Percentiles rank a stretch among this genome's conserved stretches.
Evolutionary conservation across 2,888 invertebrate species (phyloP).

Genomic region (Hyposoter didymator): DNA sequence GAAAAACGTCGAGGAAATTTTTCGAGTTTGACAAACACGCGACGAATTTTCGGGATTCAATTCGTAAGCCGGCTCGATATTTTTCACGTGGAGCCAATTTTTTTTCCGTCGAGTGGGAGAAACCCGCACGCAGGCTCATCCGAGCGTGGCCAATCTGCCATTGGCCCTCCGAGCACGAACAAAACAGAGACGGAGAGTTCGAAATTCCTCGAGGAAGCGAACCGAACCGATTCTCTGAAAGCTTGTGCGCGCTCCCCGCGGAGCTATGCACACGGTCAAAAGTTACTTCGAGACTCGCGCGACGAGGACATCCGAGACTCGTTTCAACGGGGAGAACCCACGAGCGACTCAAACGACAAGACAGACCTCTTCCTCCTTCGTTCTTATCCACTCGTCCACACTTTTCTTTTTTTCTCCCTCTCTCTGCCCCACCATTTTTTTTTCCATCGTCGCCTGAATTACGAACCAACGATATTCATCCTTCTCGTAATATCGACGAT

Average conservation of each 20-base stretch:
- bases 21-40: neutral
- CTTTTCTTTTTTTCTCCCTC: slow-evolving; percentile 1
- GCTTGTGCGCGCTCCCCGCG: slow-evolving; percentile 12
- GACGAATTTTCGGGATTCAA: neutral
- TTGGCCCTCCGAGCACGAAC: slow-evolving; percentile 28
- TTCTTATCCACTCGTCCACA: slow-evolving; percentile 3
- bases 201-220: slow-evolving; percentile 15
- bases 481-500: slow-evolving; percentile 31
- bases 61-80: slow-evolving; percentile 65
- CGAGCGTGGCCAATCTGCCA: slow-evolving; percentile 26
- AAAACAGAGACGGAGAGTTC: slow-evolving; percentile 7
- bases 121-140: slow-evolving; percentile 42
- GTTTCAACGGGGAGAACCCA: slow-evolving; percentile 17
- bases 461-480: slow-evolving; percentile 43
- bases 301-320: slow-evolving; percentile 45
- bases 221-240: slow-evolving; percentile 23
- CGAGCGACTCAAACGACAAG: slow-evolving; percentile 17
- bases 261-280: slow-evolving; percentile 41
- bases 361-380: slow-evolving; percentile 17
- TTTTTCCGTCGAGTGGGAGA: slow-evolving; percentile 56
- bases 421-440: neutral
- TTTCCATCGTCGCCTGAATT: neutral
- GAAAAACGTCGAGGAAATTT: neutral
- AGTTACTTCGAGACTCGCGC: slow-evolving; percentile 31
- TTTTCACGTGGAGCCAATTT: slow-evolving; percentile 74